phyloP scores from a whole-genome alignment of 2,113 vertebrate genomes.

The Spea bombifrons region DNA sequence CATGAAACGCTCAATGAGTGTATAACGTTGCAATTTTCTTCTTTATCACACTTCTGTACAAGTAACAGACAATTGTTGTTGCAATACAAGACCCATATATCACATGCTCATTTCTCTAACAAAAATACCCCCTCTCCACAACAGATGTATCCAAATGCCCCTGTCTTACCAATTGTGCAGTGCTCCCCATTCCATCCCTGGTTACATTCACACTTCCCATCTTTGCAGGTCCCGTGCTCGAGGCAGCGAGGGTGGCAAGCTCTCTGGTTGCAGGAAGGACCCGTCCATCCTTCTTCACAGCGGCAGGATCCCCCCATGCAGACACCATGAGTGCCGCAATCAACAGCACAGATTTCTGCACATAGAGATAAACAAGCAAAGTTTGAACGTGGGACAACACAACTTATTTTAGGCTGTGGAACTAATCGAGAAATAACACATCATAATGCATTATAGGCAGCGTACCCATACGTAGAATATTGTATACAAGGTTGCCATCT shows the following conservation, averaged over 20 bases:
- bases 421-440: too few species aligned
- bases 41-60: too few species aligned
- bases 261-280: slow-evolving; percentile 82
- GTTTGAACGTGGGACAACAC: too few species aligned
- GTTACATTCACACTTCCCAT: slow-evolving; percentile 94
- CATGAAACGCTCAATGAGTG: too few species aligned
- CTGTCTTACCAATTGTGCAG: slow-evolving; percentile 91
- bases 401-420: too few species aligned
- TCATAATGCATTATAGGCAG: too few species aligned
- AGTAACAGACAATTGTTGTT: too few species aligned
- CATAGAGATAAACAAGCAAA: background rate
- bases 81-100: too few species aligned
- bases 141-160: background rate
- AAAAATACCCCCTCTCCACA: background rate
- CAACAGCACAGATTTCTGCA: slow-evolving; percentile 83
- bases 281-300: slow-evolving; percentile 94
- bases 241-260: slow-evolving; percentile 92
- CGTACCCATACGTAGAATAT: too few species aligned
- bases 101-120: background rate
- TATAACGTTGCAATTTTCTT: too few species aligned
- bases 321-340: slow-evolving; percentile 86
- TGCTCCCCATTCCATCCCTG: slow-evolving; percentile 98
- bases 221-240: slow-evolving; percentile 91
- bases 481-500: too few species aligned
- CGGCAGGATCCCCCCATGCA: slow-evolving; percentile 88